Percentiles rank a stretch among this genome's conserved stretches.
These are phyloP conservation scores for Epinotia demarniana DNA, from an alignment of 2,888 invertebrate genomes.

Conservation along the genomic window DNA sequence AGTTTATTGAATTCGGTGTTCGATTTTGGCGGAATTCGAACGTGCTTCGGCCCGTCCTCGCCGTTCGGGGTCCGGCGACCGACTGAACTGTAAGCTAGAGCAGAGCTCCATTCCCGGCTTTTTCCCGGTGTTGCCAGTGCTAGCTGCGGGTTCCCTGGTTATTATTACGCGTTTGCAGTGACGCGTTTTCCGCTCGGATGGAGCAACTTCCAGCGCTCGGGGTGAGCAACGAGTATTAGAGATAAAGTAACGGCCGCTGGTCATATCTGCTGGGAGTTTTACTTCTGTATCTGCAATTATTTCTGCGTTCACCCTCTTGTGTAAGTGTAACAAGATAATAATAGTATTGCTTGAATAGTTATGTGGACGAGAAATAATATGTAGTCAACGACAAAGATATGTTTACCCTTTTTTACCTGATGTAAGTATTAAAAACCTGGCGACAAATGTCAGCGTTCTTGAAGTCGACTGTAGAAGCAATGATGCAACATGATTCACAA, in stretches of 20 bases:
- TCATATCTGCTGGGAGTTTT: not conserved
- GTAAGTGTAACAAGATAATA: not conserved
- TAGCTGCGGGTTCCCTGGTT: constrained; percentile 53
- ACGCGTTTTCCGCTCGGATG: constrained; percentile 40
- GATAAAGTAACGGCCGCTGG: constrained; percentile 10
- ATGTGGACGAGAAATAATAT: not conserved
- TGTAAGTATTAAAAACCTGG: too few species aligned
- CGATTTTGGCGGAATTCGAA: constrained; percentile 48
- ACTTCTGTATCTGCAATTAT: not conserved
- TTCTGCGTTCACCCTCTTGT: not conserved
- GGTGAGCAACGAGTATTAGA: constrained; percentile 1
- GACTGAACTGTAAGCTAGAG: constrained; percentile 65
- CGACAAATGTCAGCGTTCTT: not conserved
- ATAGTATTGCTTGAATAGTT: not conserved
- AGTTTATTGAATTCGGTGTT: constrained; percentile 54
- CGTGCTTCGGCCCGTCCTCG: constrained; percentile 49
- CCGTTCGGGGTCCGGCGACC: constrained; percentile 66
- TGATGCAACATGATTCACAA: not conserved
- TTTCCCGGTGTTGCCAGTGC: constrained; percentile 64
- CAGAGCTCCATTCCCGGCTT: constrained; percentile 65
- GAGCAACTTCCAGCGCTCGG: constrained; percentile 13
- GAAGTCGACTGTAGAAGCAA: not conserved
- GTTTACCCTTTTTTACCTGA: too few species aligned
- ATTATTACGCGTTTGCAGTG: constrained; percentile 38
- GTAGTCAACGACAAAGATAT: too few species aligned